Evolutionary conservation across 2,888 invertebrate species (phyloP), one percentile per base, ranked within the genome.

Genomic region (Leptothorax acervorum): DNA sequence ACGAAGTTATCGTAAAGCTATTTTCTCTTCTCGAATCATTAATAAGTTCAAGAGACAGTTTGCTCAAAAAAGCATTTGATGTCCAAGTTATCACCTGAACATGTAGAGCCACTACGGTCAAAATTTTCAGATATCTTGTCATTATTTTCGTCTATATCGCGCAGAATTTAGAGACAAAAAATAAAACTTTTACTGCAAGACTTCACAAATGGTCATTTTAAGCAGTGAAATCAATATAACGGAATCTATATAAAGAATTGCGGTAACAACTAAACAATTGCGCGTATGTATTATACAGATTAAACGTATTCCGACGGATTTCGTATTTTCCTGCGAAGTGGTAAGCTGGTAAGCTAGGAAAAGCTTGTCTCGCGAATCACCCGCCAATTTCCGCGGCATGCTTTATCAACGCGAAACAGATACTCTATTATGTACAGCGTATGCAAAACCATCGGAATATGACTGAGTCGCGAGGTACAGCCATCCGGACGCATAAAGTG

Each of bases 361-460:
- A 35, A 39, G 57, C 73, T 51, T 81, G 83, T 62, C 65, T 55
- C 42, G 53, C 83, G 76, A 85, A 87, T 74, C 81, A 83, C 42
- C 62, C 60, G 53, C 35, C 75, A 82, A 85, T 84, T 84, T 89
- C 84, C 68, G 76, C 70, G 45, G 70, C 62, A 65, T 70, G 84
- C 66, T 88, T 89, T 89, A 89, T 89, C 87, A 89, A 85, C 83
- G 76, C 28, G 74, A 23, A 84, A 74, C 89, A 89, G 86, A 81
- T 87, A 83, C 39, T 65, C 66, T 73, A 85, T 89, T 89, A 88
- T 84, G 82, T 83, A 62, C 57, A 5, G 35, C 48, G 62, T 31
- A 70, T 71, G 85, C 76, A 62, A 78, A 84, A 55, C 66, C 78
- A 76, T 82, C 85, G 45, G 31, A 51, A 75, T 42, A 68, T 57